Evolutionary conservation across 1,140 invertebrate species (phyloP).

Genomic region (Drosophila mauritiana): DNA sequence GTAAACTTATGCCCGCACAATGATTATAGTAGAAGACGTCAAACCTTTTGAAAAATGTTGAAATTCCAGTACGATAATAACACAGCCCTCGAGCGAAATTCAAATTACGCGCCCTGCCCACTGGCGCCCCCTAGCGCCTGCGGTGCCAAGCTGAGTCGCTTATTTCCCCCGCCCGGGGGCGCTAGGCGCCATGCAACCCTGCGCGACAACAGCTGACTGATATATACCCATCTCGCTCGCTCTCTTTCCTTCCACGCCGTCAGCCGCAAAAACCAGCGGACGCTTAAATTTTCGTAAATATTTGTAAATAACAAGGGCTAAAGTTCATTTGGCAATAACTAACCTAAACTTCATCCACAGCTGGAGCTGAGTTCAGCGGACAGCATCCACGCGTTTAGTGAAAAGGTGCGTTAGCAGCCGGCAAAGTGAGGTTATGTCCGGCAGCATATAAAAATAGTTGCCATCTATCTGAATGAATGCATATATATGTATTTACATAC

Average conservation of each 20-base stretch:
- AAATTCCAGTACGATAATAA: not conserved
- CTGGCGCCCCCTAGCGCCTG: slow-evolving; percentile 30
- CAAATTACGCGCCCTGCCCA: slow-evolving; percentile 15
- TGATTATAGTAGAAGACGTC: not conserved
- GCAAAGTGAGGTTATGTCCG: slow-evolving; percentile 43
- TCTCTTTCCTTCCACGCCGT: slow-evolving; percentile 61
- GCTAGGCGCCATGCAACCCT: slow-evolving; percentile 10
- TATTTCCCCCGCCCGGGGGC: slow-evolving; percentile 22
- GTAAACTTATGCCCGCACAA: too few species aligned
- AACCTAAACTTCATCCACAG: not conserved
- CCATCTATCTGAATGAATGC: slow-evolving; percentile 8
- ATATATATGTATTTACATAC: not conserved
- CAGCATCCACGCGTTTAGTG: not conserved
- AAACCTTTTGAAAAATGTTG: not conserved
- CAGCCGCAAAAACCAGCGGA: slow-evolving; percentile 25
- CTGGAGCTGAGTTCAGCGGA: slow-evolving; percentile 15
- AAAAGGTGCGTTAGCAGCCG: slow-evolving; percentile 14
- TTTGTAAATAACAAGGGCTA: slow-evolving; percentile 7
- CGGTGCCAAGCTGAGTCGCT: slow-evolving; percentile 1
- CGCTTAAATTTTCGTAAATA: slow-evolving; percentile 36
- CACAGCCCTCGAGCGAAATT: not conserved
- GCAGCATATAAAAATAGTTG: slow-evolving; percentile 18
- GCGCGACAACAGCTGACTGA: slow-evolving; percentile 18
- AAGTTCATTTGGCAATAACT: not conserved
- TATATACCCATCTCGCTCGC: slow-evolving; percentile 2